These are phyloP conservation scores for Heteromormyrus szaboi DNA, from an alignment of 2,797 vertebrate genomes.

Conservation along the genomic window DNA sequence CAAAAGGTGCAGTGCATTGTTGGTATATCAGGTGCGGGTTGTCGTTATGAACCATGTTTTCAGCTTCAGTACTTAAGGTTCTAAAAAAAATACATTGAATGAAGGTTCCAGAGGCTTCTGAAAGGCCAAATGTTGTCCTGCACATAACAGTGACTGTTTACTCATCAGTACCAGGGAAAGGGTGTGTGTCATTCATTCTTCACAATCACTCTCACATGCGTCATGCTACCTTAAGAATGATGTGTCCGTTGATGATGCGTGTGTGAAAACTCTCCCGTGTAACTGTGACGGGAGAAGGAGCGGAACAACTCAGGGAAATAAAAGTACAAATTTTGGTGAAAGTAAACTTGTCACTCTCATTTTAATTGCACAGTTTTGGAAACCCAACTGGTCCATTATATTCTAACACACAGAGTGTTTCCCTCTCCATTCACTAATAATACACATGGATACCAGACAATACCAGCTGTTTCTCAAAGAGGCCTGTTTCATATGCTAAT, in stretches of 20 bases:
- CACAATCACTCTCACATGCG: not conserved
- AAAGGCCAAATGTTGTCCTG: not conserved
- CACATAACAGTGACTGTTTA: not conserved
- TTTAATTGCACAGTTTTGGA: not conserved
- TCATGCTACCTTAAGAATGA: not conserved
- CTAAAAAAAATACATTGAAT: not conserved
- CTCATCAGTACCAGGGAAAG: not conserved
- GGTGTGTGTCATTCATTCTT: not conserved
- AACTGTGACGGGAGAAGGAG: not conserved
- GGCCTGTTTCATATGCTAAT: constrained; percentile 7
- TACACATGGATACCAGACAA: not conserved
- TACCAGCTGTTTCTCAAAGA: not conserved
- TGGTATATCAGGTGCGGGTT: not conserved
- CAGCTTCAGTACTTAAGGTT: not conserved
- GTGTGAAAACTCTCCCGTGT: not conserved
- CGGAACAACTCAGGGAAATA: not conserved
- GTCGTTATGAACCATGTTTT: not conserved
- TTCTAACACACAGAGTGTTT: not conserved
- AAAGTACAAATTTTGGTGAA: not conserved
- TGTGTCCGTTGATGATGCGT: not conserved
- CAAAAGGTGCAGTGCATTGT: not conserved
- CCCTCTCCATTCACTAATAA: not conserved
- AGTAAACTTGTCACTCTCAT: not conserved
- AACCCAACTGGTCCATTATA: not conserved
- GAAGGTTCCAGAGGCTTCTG: not conserved